Conservation (phyloP, 1,140 invertebrate species). For the Odontomachus brunneus region DNA sequence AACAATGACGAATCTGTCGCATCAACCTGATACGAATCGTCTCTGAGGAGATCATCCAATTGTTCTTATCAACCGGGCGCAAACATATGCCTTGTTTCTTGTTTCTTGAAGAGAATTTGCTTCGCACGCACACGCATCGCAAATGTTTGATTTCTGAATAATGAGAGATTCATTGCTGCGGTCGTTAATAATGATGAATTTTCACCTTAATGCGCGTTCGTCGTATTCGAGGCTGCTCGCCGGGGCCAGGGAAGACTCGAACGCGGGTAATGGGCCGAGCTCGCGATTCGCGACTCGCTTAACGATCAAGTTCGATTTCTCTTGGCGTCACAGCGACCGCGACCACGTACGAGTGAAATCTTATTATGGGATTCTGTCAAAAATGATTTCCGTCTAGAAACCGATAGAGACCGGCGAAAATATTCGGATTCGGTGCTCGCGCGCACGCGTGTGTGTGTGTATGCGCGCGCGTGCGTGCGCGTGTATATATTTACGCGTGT, state of each 20-base stretch:
- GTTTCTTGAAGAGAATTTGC: no score
- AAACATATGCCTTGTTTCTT: no score
- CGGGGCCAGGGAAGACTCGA: constrained; percentile 67
- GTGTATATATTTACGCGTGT: no score
- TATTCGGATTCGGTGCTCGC: neutral
- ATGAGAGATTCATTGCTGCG: neutral
- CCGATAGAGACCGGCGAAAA: neutral
- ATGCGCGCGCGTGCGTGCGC: no score
- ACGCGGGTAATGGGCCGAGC: constrained; percentile 81
- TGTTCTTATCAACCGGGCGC: no score
- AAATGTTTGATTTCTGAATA: neutral
- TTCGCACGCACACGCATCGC: no score
- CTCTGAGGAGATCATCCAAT: no score
- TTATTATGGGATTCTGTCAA: constrained; percentile 74
- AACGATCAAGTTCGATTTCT: constrained; percentile 84
- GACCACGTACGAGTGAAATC: constrained; percentile 78
- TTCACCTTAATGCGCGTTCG: neutral
- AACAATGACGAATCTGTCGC: no score
- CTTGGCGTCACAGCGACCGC: constrained; percentile 78
- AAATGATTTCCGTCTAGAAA: constrained; percentile 67
- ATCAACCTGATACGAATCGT: no score
- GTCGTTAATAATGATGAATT: constrained; percentile 23
- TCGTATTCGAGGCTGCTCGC: neutral
- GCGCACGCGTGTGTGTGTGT: no score
- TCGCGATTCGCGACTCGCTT: constrained; percentile 80